Evolutionary conservation across 2,888 invertebrate genomes (phyloP).

Genomic region (Drosophila parthenogenetica): DNA sequence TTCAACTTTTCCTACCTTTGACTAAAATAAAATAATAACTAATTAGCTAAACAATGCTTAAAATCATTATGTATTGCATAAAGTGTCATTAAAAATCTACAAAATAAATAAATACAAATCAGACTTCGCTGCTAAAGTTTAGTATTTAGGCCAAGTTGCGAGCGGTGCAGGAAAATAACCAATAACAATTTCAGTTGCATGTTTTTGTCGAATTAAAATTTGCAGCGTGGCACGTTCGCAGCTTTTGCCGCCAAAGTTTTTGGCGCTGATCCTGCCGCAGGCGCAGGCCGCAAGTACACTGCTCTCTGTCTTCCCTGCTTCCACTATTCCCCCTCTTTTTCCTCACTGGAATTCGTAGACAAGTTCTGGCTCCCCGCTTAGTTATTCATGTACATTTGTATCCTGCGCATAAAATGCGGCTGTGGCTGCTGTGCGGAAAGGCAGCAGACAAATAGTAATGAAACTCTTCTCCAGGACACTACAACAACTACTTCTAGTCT

Average conservation of each 20-base stretch:
- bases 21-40: too few relatives aligned
- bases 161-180: constrained; percentile 55
- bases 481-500: constrained; percentile 11
- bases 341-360: constrained; percentile 11
- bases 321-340: too few relatives aligned
- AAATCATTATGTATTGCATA: not conserved
- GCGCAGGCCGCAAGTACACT: constrained; percentile 41
- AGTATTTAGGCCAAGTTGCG: constrained; percentile 50
- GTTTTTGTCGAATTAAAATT: constrained; percentile 81
- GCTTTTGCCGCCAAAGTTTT: constrained; percentile 64
- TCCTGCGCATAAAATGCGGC: constrained; percentile 81
- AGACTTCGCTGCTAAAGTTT: constrained; percentile 20
- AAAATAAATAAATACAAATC: not conserved
- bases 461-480: constrained; percentile 74
- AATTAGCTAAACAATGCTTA: too few relatives aligned
- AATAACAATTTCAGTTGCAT: constrained; percentile 78
- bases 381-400: constrained; percentile 80
- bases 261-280: constrained; percentile 65
- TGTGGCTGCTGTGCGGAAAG: constrained; percentile 81
- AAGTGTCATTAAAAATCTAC: constrained; percentile 1
- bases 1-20: too few relatives aligned
- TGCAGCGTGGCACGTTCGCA: constrained; percentile 72
- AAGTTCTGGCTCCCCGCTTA: constrained; percentile 53
- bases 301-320: not conserved
- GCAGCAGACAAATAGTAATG: constrained; percentile 81